Evolutionary conservation across 2,888 invertebrate genomes (phyloP).

Genomic region (Drosophila nr. perissopoda): DNA sequence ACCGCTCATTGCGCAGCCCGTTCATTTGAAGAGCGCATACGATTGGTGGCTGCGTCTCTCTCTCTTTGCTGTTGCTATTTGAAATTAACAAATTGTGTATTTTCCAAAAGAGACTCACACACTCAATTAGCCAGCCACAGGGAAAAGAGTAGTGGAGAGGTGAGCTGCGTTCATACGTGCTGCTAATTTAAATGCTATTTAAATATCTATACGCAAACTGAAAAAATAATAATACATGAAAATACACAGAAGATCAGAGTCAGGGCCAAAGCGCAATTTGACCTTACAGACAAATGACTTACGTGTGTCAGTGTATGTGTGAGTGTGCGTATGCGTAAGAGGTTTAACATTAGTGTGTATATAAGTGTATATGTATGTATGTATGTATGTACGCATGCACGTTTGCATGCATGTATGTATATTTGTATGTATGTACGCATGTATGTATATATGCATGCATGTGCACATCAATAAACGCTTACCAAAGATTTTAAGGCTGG

Average conservation of each 20-base stretch:
- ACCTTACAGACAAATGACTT: constrained; percentile 61
- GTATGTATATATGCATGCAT: neutral
- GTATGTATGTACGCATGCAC: neutral
- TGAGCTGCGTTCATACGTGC: constrained; percentile 46
- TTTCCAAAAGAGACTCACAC: constrained; percentile 44
- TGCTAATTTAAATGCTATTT: constrained; percentile 59
- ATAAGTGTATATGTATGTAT: neutral
- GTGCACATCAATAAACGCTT: constrained; percentile 5
- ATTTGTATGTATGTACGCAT: neutral
- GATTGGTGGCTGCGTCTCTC: constrained; percentile 16
- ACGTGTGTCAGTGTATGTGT: constrained; percentile 19
- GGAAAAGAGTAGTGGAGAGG: constrained; percentile 3
- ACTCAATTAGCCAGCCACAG: constrained; percentile 32
- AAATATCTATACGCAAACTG: constrained; percentile 48
- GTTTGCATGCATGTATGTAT: constrained; percentile 5
- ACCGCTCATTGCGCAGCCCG: constrained; percentile 46
- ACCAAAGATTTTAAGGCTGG: neutral
- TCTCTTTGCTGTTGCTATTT: constrained; percentile 19
- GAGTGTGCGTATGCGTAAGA: constrained; percentile 7
- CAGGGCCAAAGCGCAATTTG: constrained; percentile 72
- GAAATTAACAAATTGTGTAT: constrained; percentile 49
- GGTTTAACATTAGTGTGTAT: neutral
- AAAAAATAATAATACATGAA: constrained; percentile 54
- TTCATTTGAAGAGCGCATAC: constrained; percentile 45
- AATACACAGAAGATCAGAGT: constrained; percentile 81